A percentile compares a stretch with the other conserved stretches of the same genome.
Evolutionary conservation across 1,140 invertebrate genomes (phyloP).

Genomic region (Aphelinus atriplicis): DNA sequence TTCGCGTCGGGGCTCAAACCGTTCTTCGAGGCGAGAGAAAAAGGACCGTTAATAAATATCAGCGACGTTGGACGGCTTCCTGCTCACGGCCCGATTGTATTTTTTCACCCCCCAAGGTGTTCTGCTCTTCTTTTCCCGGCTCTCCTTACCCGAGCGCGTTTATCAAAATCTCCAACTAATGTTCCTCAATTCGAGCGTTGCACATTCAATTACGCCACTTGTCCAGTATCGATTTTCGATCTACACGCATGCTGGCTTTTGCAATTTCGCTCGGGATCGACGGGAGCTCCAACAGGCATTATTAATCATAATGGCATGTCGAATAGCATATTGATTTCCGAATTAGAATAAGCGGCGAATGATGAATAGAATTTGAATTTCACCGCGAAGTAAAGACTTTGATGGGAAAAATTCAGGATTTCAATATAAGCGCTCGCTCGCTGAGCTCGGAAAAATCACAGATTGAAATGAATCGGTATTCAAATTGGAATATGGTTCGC

Average conservation of each 20-base stretch:
- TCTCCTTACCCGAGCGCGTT: not conserved
- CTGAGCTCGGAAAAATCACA: too few relatives aligned
- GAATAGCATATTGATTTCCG: not conserved
- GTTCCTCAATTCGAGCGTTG: not conserved
- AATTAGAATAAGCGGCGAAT: conserved; percentile 5
- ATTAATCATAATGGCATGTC: conserved; percentile 3
- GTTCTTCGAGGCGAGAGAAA: not conserved
- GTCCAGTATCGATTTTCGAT: conserved; percentile 8
- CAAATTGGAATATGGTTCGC: too few relatives aligned
- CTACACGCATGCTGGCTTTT: not conserved
- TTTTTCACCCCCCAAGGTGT: not conserved
- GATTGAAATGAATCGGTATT: too few relatives aligned
- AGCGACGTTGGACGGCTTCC: not conserved
- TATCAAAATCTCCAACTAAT: conserved; percentile 14
- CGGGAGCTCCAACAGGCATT: not conserved
- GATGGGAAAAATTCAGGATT: too few relatives aligned
- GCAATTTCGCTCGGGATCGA: not conserved
- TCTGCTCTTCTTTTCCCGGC: not conserved
- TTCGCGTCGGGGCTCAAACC: too few relatives aligned
- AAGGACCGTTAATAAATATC: conserved; percentile 1
- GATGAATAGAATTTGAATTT: not conserved
- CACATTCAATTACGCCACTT: conserved; percentile 23
- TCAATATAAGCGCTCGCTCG: too few relatives aligned
- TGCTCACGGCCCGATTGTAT: not conserved
- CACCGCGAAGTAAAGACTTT: too few relatives aligned